Percentiles rank a stretch among this genome's conserved stretches.
Conservation (phyloP, 2,113 vertebrate genomes). For the Tragelaphus imberbis region DNA sequence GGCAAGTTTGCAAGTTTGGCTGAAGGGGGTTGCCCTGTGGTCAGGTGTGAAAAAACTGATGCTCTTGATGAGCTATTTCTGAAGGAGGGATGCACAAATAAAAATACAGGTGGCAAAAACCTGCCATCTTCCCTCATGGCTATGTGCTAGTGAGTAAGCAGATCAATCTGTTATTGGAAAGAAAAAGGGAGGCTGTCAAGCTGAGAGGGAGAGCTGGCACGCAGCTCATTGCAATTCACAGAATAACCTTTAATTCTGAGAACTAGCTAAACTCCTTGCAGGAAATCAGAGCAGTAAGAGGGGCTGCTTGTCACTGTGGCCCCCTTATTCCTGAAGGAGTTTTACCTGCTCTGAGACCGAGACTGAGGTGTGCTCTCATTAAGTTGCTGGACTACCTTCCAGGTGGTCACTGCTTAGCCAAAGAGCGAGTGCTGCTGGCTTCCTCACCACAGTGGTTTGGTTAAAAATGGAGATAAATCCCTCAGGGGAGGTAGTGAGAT, state of each 20-base stretch:
- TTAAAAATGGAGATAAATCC: conserved; percentile 18
- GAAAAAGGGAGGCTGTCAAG: conserved; percentile 43
- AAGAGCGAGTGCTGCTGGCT: background rate
- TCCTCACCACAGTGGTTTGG: background rate
- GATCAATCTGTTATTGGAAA: conserved; percentile 57
- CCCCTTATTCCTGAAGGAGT: background rate
- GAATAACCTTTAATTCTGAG: conserved; percentile 57
- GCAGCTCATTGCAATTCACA: conserved; percentile 55
- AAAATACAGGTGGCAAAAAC: conserved; percentile 41
- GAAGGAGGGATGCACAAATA: background rate
- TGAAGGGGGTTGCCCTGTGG: background rate
- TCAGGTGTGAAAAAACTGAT: background rate
- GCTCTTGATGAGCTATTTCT: background rate
- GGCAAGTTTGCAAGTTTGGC: background rate
- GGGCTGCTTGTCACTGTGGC: background rate
- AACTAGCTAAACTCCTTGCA: background rate
- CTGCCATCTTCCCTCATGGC: background rate
- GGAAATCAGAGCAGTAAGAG: background rate
- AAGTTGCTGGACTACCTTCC: background rate
- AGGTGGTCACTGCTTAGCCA: background rate
- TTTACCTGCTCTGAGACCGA: background rate
- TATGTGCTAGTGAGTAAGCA: conserved; percentile 52
- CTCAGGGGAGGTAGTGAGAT: background rate
- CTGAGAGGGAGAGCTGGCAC: conserved; percentile 9
- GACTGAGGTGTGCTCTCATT: background rate